These are phyloP conservation scores for Bombus turneri DNA, from an alignment of 1,140 invertebrate genomes.

Conservation along the genomic window DNA sequence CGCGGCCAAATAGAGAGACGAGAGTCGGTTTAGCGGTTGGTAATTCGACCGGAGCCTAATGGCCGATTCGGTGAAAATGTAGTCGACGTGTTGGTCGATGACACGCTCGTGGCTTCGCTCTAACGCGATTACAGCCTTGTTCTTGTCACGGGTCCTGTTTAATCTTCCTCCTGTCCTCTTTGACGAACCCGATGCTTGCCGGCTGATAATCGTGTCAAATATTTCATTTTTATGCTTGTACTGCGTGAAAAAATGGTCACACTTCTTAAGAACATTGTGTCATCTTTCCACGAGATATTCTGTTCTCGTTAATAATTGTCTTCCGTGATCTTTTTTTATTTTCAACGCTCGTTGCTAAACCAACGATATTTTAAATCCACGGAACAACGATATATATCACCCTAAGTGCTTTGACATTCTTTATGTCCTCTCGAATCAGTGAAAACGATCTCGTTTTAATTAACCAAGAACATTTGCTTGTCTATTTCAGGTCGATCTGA, in stretches of 20 bases:
- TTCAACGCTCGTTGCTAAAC: no score
- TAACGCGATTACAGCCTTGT: slow-evolving; percentile 21
- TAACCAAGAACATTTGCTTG: background rate
- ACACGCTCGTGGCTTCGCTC: background rate
- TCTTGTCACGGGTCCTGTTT: background rate
- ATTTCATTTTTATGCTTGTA: no score
- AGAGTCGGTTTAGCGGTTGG: background rate
- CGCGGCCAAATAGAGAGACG: background rate
- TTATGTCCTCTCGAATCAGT: no score
- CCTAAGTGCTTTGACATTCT: rapidly evolving
- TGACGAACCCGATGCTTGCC: background rate
- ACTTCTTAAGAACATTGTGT: no score
- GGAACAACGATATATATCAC: no score
- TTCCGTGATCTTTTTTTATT: no score
- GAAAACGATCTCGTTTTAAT: background rate
- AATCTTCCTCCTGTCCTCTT: background rate
- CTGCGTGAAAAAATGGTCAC: no score
- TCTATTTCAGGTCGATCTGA: slow-evolving; percentile 80
- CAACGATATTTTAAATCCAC: no score
- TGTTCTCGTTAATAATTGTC: no score
- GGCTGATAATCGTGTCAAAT: background rate
- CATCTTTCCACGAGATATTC: no score
- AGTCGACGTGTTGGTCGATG: background rate
- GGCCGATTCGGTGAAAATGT: slow-evolving; percentile 35
- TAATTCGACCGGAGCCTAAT: slow-evolving; percentile 5